These are phyloP conservation scores for Aphelenchoides besseyi DNA, from an alignment of 1,140 invertebrate genomes.

Conservation along the genomic window DNA sequence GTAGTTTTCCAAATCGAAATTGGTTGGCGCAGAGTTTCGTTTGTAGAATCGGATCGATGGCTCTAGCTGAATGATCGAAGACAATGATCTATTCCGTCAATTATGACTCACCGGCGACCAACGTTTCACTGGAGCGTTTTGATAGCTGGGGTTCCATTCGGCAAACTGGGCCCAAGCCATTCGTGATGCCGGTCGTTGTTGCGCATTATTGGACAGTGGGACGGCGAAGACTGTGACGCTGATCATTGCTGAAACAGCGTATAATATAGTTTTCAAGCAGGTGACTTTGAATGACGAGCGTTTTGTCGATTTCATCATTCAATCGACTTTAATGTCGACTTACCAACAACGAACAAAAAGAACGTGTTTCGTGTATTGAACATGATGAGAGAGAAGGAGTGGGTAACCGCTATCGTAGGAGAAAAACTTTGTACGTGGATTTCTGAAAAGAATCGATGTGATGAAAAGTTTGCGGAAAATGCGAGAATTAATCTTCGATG, in stretches of 20 bases:
- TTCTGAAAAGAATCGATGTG: too few relatives aligned
- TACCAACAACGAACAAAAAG: too few relatives aligned
- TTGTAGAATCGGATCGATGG: slow-evolving; percentile 6
- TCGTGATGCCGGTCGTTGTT: neutral
- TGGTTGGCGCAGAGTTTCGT: neutral
- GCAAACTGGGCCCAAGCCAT: slow-evolving; percentile 6
- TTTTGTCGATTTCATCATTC: too few relatives aligned
- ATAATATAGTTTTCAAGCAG: too few relatives aligned
- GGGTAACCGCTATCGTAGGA: too few relatives aligned
- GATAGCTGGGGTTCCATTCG: neutral
- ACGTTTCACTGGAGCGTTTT: neutral
- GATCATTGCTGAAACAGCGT: neutral
- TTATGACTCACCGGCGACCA: neutral
- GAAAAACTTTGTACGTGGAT: too few relatives aligned
- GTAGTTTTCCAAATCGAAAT: neutral
- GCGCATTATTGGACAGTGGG: neutral
- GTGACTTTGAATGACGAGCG: too few relatives aligned
- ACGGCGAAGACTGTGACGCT: neutral
- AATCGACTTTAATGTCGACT: too few relatives aligned
- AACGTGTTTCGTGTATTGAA: too few relatives aligned
- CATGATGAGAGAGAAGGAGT: too few relatives aligned
- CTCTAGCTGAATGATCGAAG: neutral
- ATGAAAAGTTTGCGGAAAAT: too few relatives aligned
- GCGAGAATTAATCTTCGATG: too few relatives aligned
- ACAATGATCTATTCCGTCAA: neutral